Base-by-base conservation (phyloP, 2,797 vertebrate genomes). In the Rhodeus uyekii region DNA sequence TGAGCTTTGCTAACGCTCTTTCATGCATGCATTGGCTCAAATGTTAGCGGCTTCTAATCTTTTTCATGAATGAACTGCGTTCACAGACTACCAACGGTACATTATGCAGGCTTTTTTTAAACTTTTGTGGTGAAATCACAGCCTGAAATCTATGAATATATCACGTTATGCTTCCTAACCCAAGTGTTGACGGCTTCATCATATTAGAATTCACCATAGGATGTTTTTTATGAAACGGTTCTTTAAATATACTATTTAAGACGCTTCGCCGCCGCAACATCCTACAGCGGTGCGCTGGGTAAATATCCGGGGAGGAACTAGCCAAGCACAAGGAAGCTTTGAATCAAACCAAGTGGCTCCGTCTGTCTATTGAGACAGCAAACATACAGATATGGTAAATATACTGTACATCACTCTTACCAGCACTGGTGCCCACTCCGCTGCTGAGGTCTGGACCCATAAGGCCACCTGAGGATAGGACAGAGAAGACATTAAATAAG, bases 401-500 rank as follows among this genome's bases (percentile, higher is more conserved):
- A 65, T 29, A 65, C 55, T 29, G 55, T 53, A 81, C 10, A 24
- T 29, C 32, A 34, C 85, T 88, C 94, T 95, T 94, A 99, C 97
- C 97, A 91, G 96, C 94, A 86, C 93, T 96, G 94, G 96, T 96
- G 94, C 96, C 96, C 89, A 95, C 95, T 84, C 95, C 91, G 90
- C 93, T 95, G 84, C 95, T 89, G 90, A 99, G 94, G 91, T 98
- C 97, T 83, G 96, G 94, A 85, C 93, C 92, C 95, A 98, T 96
- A 90, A 98, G 94, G 89, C 97, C 96, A 96, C 95, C 95, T 96
- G 89, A 50, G 1, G 82, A 88, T 86, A 83, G 73, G 38, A 83
- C 87, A 92, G 42, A 82, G 71, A 9, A 77, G 76, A 82, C 48
- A 36, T 75, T 81, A 84, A 77, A 81, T 61, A 65, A 73, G 71